phyloP scores from a whole-genome alignment of 2,113 vertebrate genomes.

The Columba janthina region DNA sequence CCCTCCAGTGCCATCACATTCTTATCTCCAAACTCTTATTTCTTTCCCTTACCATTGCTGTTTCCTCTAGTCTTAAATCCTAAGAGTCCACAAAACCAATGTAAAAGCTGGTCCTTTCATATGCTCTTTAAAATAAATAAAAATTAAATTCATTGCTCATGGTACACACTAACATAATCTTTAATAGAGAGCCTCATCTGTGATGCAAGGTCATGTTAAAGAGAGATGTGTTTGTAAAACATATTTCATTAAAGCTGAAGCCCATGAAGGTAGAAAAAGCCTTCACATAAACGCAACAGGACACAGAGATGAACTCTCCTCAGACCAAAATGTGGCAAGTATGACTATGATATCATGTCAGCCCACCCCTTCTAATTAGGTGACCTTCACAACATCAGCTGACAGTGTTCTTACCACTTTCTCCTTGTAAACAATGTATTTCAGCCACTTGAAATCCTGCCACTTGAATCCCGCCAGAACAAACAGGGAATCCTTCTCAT shows the following conservation, averaged over 20 bases:
- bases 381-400: neutral
- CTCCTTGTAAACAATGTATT: conserved; percentile 95
- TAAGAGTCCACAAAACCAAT: neutral
- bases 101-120: neutral
- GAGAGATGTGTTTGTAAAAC: neutral
- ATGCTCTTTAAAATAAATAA: neutral
- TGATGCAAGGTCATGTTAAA: neutral
- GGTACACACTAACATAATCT: neutral
- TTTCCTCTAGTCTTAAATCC: neutral
- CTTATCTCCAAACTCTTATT: neutral
- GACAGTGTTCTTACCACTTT: conserved; percentile 85
- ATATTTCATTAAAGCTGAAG: neutral
- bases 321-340: neutral
- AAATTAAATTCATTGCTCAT: neutral
- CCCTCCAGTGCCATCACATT: neutral
- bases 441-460: conserved; percentile 96
- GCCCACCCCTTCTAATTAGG: neutral
- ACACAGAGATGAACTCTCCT: neutral
- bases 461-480: conserved; percentile 97
- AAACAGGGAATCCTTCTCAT: conserved; percentile 93
- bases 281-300: neutral
- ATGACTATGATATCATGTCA: neutral
- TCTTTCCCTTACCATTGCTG: neutral
- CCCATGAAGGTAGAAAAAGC: neutral
- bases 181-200: neutral